These are phyloP conservation scores for Mormyrops boulengeri DNA, from an alignment of 2,797 vertebrate species.

Conservation along the genomic window DNA sequence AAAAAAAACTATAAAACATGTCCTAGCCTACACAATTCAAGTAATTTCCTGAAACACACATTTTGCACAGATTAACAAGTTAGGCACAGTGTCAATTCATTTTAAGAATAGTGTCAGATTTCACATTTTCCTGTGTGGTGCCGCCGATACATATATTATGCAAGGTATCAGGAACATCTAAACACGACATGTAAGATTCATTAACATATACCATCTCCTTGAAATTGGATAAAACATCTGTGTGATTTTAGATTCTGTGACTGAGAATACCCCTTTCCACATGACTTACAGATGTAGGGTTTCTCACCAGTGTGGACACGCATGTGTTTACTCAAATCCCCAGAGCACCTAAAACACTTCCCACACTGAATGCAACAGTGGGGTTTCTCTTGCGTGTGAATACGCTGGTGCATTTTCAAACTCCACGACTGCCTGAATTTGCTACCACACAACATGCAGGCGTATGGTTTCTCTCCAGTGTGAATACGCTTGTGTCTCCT, in stretches of 20 bases:
- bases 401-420: constrained; percentile 17
- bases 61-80: not conserved
- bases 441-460: constrained; percentile 14
- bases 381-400: constrained; percentile 17
- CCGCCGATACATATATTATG: not conserved
- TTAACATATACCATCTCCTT: not conserved
- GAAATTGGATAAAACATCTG: constrained; percentile 4
- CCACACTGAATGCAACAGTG: constrained; percentile 19
- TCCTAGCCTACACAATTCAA: not conserved
- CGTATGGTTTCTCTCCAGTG: constrained; percentile 18
- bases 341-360: constrained; percentile 9
- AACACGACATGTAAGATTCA: not conserved
- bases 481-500: constrained; percentile 17
- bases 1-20: not conserved
- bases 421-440: constrained; percentile 15
- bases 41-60: not conserved
- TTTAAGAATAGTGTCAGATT: not conserved
- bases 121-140: not conserved
- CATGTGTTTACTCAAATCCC: constrained; percentile 13
- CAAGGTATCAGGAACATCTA: not conserved
- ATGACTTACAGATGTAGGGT: constrained; percentile 14
- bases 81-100: not conserved
- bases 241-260: constrained; percentile 14
- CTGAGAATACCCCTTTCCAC: constrained; percentile 16
- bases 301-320: constrained; percentile 13